Base-by-base conservation (phyloP, 2,797 vertebrate genomes). In the Diplodus puntazzo region DNA sequence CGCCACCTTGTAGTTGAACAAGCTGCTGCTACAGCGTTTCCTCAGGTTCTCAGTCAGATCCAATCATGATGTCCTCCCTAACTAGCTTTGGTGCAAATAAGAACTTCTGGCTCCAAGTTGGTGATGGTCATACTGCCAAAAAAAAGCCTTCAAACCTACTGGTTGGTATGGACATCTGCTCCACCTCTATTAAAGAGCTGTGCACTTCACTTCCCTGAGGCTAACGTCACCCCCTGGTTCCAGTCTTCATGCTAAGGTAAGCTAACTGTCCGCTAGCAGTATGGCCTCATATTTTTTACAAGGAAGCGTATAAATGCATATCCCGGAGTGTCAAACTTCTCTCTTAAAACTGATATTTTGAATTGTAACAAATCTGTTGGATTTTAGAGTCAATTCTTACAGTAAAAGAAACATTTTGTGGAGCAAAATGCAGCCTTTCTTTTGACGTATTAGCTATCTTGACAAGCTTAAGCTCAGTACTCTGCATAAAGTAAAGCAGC, bases 401-500 rank as follows among this genome's bases (percentile, higher is more conserved):
- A 62, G 11, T 45, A 59, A 50, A 45, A 42, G 45, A 17, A 52
- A 48, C 50, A 34, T 49, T 53, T 62, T 64, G 5, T 66, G 6
- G 7, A 42, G 30, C 4, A 0, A 68, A 62, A 73, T 77, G 16
- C 0, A 13, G 0, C 2, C 48, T 61, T 75, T 71, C 4, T 50
- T 70, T 60, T 48, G 46, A 50, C 55, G 25, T 48, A 43, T 57
- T 27, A 75, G 4, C 20, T 30, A 75, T 4, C 20, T 30, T 13
- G 63, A 73, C 81, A 69, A 67, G 21, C 13, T 34, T 30, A 61
- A 69, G 25, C 4, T 48, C 49, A 49, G 18, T 50, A 11, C 16
- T 57, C 11, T 42, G 11, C 30, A 34, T 55, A 18, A 73, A 63
- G n/a, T 34, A 74, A 77, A 72, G 43, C 72, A 72, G 48, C 21